A percentile compares a stretch with the other conserved stretches of the same genome.
Conservation (phyloP, 37 sponge, comb jelly and placozoan genomes). For the Chondrosia reniformis region DNA sequence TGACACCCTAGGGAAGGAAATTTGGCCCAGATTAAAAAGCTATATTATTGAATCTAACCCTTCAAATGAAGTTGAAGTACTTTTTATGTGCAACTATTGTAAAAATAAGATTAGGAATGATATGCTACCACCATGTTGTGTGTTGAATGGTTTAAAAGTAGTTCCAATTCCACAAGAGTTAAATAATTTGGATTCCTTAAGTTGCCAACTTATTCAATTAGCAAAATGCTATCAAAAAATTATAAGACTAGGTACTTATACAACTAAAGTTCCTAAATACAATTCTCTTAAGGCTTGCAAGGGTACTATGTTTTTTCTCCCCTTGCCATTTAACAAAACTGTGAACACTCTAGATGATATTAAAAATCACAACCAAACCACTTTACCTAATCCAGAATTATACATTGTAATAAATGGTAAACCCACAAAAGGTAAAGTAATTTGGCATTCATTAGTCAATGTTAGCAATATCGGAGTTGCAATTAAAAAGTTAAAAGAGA, state of each 20-base stretch:
- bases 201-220: slow-evolving; percentile 35
- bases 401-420: too few relatives aligned
- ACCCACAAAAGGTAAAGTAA: slow-evolving; percentile 28
- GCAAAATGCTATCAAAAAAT: slow-evolving; percentile 47
- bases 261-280: slow-evolving; percentile 30
- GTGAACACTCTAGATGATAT: slow-evolving; percentile 27
- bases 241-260: slow-evolving; percentile 30
- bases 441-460: slow-evolving; percentile 45
- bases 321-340: slow-evolving; percentile 33
- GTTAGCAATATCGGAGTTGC: slow-evolving; percentile 27
- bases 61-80: background rate
- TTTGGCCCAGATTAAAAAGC: slow-evolving; percentile 5
- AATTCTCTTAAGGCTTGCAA: too few relatives aligned
- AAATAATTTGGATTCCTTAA: slow-evolving; percentile 18
- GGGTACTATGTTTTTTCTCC: slow-evolving; percentile 41
- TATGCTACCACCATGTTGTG: slow-evolving; percentile 30
- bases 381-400: slow-evolving; percentile 26
- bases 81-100: slow-evolving; percentile 23
- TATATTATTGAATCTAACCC: background rate
- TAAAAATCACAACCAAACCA: background rate
- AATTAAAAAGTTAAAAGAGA: slow-evolving; percentile 9
- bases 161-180: slow-evolving; percentile 35
- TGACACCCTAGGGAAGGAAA: background rate
- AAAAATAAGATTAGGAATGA: slow-evolving; percentile 1
- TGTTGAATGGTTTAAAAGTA: slow-evolving; percentile 22